Evolutionary conservation across 2,113 vertebrate genomes (phyloP).

Genomic region (Apaloderma vittatum): DNA sequence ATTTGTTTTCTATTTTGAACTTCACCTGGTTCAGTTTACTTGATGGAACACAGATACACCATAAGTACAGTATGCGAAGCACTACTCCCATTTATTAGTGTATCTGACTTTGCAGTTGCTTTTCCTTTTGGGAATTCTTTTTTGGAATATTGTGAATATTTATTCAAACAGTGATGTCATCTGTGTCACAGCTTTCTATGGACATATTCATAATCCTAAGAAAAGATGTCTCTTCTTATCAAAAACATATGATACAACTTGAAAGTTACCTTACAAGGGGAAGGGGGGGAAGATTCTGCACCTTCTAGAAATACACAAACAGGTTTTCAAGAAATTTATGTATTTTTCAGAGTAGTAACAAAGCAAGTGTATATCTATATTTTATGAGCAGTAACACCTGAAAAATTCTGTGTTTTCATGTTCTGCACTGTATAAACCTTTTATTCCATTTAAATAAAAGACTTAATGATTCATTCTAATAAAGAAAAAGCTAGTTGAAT

Average conservation of each 20-base stretch:
- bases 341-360: neutral
- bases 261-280: rapidly evolving
- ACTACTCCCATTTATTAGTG: neutral
- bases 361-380: neutral
- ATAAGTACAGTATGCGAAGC: neutral
- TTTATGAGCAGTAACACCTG: neutral
- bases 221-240: neutral
- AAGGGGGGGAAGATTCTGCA: neutral
- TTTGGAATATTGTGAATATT: neutral
- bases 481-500: neutral
- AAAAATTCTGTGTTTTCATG: neutral
- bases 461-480: neutral
- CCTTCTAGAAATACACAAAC: neutral
- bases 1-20: slow-evolving; percentile 41
- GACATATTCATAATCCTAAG: neutral
- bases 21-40: slow-evolving; percentile 4
- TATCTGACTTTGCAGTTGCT: neutral
- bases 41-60: neutral
- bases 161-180: neutral
- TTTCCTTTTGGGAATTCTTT: slow-evolving; percentile 1
- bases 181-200: neutral
- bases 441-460: neutral
- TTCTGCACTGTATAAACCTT: neutral
- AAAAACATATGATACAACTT: neutral
- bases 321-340: neutral